These are phyloP conservation scores for Egretta garzetta DNA, from an alignment of 2,113 vertebrate species.

Conservation along the genomic window DNA sequence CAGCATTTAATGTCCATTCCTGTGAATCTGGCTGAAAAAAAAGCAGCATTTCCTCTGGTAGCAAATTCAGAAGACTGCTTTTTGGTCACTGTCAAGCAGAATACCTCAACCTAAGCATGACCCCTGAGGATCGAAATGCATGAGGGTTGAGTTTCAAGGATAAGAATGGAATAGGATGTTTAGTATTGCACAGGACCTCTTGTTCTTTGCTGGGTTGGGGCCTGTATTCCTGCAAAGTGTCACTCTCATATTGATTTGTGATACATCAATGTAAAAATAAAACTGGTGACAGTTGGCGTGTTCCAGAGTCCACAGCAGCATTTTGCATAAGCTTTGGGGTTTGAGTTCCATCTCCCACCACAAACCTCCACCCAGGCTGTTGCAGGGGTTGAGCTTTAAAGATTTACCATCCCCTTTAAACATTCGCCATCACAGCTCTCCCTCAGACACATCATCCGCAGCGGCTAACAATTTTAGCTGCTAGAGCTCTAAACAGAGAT, in stretches of 20 bases:
- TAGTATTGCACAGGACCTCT: background rate
- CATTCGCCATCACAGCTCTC: background rate
- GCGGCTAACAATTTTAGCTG: background rate
- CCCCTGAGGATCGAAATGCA: background rate
- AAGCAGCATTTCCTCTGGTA: background rate
- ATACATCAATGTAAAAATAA: background rate
- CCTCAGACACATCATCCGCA: background rate
- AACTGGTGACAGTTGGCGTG: rapidly evolving
- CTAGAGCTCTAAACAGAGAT: background rate
- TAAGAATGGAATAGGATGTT: background rate
- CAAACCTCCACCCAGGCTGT: background rate
- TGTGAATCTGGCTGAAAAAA: background rate
- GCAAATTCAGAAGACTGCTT: background rate
- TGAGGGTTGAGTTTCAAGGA: background rate
- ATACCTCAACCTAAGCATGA: background rate
- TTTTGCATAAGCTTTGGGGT: background rate
- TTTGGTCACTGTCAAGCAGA: background rate
- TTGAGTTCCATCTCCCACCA: background rate
- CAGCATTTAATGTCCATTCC: background rate
- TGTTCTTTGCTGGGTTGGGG: background rate
- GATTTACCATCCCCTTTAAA: background rate
- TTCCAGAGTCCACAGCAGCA: background rate
- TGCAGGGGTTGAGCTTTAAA: background rate
- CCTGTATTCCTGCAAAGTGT: background rate
- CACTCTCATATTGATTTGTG: background rate